phyloP scores from a whole-genome alignment of 2,113 vertebrate species.

The Morphnarchus princeps region DNA sequence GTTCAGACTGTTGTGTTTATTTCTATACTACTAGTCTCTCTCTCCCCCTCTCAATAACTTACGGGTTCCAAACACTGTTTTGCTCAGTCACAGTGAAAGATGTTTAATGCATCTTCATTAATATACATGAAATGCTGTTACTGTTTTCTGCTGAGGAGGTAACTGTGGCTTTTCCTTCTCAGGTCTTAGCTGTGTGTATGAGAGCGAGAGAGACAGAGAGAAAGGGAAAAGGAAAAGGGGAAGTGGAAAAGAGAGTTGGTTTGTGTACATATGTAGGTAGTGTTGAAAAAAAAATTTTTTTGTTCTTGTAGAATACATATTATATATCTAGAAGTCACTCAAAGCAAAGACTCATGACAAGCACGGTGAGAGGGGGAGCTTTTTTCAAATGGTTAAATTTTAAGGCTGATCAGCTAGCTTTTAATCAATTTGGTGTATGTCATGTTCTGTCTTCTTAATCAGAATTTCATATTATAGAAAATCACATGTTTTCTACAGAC shows the following conservation, averaged over 20 bases:
- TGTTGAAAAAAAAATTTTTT: not conserved
- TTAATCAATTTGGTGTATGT: not conserved
- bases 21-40: constrained; percentile 6
- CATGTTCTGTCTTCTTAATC: not conserved
- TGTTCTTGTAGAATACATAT: not conserved
- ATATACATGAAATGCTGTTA: constrained; percentile 73
- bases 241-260: not conserved
- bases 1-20: constrained; percentile 6
- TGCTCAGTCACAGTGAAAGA: constrained; percentile 59
- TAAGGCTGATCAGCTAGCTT: not conserved
- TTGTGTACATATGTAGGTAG: not conserved
- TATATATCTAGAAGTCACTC: not conserved
- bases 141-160: constrained; percentile 61
- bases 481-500: not conserved
- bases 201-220: not conserved
- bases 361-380: not conserved
- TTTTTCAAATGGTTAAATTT: not conserved
- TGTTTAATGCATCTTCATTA: constrained; percentile 73
- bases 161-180: not conserved
- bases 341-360: not conserved
- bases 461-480: not conserved
- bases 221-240: not conserved
- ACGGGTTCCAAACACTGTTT: constrained; percentile 55
- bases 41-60: constrained; percentile 20
- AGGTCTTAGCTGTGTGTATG: not conserved